phyloP scores from a whole-genome alignment of 23 tunicate species.

The Botrylloides violaceus region DNA sequence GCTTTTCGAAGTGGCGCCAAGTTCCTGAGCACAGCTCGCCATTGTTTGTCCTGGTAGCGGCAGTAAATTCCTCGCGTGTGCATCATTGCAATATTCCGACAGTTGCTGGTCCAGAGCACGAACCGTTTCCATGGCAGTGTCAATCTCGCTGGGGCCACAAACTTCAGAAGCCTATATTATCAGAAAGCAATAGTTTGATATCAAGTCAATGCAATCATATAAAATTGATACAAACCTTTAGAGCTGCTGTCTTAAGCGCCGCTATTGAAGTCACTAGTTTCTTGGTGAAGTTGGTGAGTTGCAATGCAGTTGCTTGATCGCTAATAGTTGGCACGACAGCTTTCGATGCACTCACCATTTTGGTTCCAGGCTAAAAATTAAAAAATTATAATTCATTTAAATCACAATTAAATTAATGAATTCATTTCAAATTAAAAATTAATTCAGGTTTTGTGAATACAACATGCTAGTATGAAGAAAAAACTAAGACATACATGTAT shows the following conservation, averaged over 20 bases:
- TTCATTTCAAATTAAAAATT: no score
- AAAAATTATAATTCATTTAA: background rate
- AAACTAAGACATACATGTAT: conserved; percentile 72
- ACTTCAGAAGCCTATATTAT: conserved; percentile 75
- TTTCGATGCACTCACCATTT: conserved; percentile 96
- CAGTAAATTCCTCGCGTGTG: conserved; percentile 53
- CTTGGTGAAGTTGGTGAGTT: conserved; percentile 95
- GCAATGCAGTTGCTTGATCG: conserved; percentile 87
- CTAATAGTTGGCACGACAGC: conserved; percentile 95
- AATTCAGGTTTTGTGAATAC: no score
- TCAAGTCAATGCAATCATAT: background rate
- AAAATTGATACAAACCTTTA: conserved; percentile 28
- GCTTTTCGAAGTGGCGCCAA: conserved; percentile 82
- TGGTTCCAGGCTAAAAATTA: conserved; percentile 71
- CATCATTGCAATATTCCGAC: conserved; percentile 73
- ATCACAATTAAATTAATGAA: no score
- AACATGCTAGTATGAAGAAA: no score
- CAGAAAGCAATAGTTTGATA: background rate
- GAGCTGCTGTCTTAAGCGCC: conserved; percentile 11
- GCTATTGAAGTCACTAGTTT: conserved; percentile 53
- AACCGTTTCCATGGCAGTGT: conserved; percentile 86
- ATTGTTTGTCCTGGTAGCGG: conserved; percentile 94
- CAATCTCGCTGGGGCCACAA: conserved; percentile 85
- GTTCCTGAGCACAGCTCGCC: conserved; percentile 88
- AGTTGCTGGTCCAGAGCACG: conserved; percentile 63